Evolutionary conservation across 2,113 vertebrate species (phyloP), one percentile per base, ranked within the genome.

Genomic region (Myotis brandtii): DNA sequence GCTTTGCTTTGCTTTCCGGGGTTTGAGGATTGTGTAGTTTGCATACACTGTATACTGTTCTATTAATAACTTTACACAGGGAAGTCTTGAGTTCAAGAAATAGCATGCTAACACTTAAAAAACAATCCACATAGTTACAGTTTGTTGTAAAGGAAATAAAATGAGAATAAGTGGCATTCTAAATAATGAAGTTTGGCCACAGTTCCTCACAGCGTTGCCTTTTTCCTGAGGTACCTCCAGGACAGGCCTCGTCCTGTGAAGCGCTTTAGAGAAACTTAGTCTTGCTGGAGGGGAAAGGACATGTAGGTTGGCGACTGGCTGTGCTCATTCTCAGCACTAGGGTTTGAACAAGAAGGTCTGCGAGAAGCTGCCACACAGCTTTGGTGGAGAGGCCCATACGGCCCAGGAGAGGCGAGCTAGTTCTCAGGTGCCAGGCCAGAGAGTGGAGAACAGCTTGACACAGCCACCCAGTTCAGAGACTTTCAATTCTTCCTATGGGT

Each of bases 201-300:
- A 93, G 81, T 89, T 97, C 69, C 82, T 82, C 72, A 82, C 62
- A 84, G 34, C 62, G 69, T 59, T 43, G 52, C 80, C 96, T 89
- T 96, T 95, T 98, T 97, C 96, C 97, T 96, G 97, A 97, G 96
- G 56, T 70, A 70, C 21, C 77, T 95, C 82, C 69, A 89, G 97
- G 93, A 93, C 87, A 69, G 76, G 87, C 85, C 72, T 40, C 32
- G 95, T 95, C 94, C 93, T 86, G 85, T 9, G 72, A 95, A 95
- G 32, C 40, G n/a, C 81, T 93, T 93, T 64, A 79, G 9, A 56
- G 93, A 95, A 95, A 76, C 80, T 80, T 20, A n/a, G 93, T 91
- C 93, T 92, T 92, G 85, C 81, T 89, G 37, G 11, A 95, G 87
- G 72, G 90, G 75, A 86, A 86, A 79, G 62, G 95, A 93, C 72